phyloP scores from a whole-genome alignment of 2,797 vertebrate genomes.

The Tiaroga cobitis region DNA sequence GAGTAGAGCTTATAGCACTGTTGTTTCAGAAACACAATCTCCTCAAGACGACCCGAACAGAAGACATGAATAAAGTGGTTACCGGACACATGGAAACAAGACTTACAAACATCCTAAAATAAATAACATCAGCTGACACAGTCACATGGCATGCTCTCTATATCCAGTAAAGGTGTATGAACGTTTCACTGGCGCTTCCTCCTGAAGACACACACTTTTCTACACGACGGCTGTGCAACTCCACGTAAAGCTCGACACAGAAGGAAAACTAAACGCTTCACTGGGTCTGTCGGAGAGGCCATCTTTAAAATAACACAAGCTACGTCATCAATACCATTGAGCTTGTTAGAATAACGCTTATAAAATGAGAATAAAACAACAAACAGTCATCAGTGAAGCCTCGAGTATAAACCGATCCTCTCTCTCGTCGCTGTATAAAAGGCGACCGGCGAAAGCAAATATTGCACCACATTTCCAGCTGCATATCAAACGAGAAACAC shows the following conservation, averaged over 20 bases:
- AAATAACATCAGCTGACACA: constrained; percentile 73
- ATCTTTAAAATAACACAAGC: constrained; percentile 61
- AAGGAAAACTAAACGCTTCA: constrained; percentile 63
- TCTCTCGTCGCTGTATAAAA: constrained; percentile 63
- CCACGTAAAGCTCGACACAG: constrained; percentile 72
- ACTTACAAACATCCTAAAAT: constrained; percentile 64
- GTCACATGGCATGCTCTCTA: constrained; percentile 56
- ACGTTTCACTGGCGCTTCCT: constrained; percentile 20
- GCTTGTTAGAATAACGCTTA: constrained; percentile 57
- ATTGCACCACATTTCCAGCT: constrained; percentile 81
- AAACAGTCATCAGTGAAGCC: constrained; percentile 68
- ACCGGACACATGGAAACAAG: constrained; percentile 23
- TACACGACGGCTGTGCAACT: constrained; percentile 69
- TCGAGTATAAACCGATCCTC: constrained; percentile 60
- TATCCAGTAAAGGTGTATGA: constrained; percentile 45
- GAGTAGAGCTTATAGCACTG: constrained; percentile 69
- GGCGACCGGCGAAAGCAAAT: constrained; percentile 74
- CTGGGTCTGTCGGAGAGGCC: constrained; percentile 65
- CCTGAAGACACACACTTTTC: constrained; percentile 59
- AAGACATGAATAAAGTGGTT: constrained; percentile 20
- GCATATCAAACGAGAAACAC: constrained; percentile 71
- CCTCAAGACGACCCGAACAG: constrained; percentile 38
- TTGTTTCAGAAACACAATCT: constrained; percentile 36
- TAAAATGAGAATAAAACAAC: constrained; percentile 72
- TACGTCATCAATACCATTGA: constrained; percentile 57